Base-by-base conservation (phyloP, 1,140 invertebrate species). In the Brachionus asplanchnoidis region DNA sequence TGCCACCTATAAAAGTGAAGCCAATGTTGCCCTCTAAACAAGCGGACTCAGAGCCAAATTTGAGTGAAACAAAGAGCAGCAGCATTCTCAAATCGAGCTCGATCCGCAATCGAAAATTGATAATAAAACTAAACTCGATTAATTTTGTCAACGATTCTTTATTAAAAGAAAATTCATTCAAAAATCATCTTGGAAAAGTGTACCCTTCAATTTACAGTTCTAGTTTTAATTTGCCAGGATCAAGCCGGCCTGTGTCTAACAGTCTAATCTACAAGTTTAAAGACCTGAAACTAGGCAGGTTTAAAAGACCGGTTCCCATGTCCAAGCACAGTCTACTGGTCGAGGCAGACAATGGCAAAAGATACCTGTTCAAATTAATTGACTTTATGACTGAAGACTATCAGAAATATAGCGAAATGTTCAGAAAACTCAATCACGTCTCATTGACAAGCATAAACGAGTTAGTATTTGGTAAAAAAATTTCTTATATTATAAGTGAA, bases 111-210 rank as follows among this genome's bases (percentile, higher is more conserved):
- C 32, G 68, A 73, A 73, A 73, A 77, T 50, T 77, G 26, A 77
- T 77, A 9, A 26, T 77, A 8, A 77, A 77, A 50, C 12, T 77
- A 46, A 77, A 77, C 44, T 77, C 73, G 42, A 77, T 77, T 26
- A 77, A 77, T 50, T 26, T 77, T 75, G 32, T 44, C 32, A 75
- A 75, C 44, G 73, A 36, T 50, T 50, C 17, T 8, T 6, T 50
- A 1, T 14, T 77, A 32, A 32, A 40, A 17, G 36, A 42, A 42
- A 42, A 73, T 42, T n/a, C 23, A 9, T 5, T 40, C 32, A 73
- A 73, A 36, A 73, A 17, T 17, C 66, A 14, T 11, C 32, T 68
- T 23, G 36, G 68, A 40, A 40, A 20, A 42, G 40, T 73, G 17
- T 73, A 73, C 17, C 68, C 68, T 9, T 73, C 68, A 3, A 40